phyloP scores from a whole-genome alignment of 2,888 invertebrate genomes.

The Ennomos fuscantarius region DNA sequence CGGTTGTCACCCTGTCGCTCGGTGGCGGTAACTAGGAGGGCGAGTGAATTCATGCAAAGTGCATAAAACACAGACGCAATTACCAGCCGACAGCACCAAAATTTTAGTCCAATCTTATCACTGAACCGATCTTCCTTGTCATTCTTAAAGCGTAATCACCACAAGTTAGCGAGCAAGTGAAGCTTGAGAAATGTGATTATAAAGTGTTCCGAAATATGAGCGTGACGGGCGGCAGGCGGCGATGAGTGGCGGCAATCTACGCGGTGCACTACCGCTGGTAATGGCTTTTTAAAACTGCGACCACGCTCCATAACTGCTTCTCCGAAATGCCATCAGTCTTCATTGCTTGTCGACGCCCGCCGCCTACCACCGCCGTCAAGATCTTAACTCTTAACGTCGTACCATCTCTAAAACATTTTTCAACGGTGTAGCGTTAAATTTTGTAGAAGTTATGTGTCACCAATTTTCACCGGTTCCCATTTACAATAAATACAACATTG shows the following conservation, averaged over 20 bases:
- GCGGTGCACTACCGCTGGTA: conserved; percentile 81
- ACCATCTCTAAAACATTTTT: conserved; percentile 68
- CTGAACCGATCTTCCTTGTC: conserved; percentile 82
- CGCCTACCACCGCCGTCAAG: conserved; percentile 59
- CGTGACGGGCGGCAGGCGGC: conserved; percentile 56
- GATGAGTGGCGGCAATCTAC: conserved; percentile 71
- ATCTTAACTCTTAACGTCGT: conserved; percentile 77
- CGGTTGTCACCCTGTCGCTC: conserved; percentile 34
- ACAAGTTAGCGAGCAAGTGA: conserved; percentile 83
- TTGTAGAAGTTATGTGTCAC: conserved; percentile 35
- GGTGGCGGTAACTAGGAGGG: not conserved
- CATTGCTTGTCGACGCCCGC: conserved; percentile 85
- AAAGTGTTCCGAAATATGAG: conserved; percentile 84
- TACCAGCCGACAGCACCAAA: conserved; percentile 81
- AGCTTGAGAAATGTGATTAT: conserved; percentile 84
- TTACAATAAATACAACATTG: conserved; percentile 26
- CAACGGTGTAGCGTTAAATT: conserved; percentile 61
- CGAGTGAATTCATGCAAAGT: conserved; percentile 28
- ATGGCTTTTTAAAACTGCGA: conserved; percentile 86
- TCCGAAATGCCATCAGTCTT: conserved; percentile 84
- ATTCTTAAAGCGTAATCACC: conserved; percentile 84
- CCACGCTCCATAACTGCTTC: conserved; percentile 84
- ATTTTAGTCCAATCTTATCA: conserved; percentile 85
- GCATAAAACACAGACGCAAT: conserved; percentile 72
- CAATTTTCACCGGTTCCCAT: not conserved